Evolutionary conservation across 2,888 invertebrate species (phyloP).

Genomic region (Galerucella calmariensis): DNA sequence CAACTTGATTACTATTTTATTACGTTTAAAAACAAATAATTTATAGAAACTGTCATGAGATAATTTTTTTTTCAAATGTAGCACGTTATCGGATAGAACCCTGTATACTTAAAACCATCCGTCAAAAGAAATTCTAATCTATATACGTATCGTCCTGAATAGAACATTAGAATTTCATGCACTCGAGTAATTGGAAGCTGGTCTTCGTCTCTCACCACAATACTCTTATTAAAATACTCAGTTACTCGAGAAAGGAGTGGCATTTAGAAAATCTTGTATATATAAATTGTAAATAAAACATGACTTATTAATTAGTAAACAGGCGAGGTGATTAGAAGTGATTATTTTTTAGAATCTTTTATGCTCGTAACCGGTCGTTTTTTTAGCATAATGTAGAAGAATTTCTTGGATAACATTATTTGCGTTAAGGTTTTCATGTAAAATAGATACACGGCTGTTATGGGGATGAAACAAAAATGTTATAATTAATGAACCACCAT

Average conservation of each 20-base stretch:
- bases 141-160: slow-evolving; percentile 16
- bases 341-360: slow-evolving; percentile 23
- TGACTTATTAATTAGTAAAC: slow-evolving; percentile 29
- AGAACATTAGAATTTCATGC: slow-evolving; percentile 23
- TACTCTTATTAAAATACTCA: slow-evolving; percentile 31
- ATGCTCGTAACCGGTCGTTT: slow-evolving; percentile 15
- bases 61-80: too few species aligned
- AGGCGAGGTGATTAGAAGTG: slow-evolving; percentile 28
- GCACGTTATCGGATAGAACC: not conserved
- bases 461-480: slow-evolving; percentile 2
- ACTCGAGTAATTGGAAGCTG: slow-evolving; percentile 26
- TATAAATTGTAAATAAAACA: slow-evolving; percentile 33
- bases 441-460: slow-evolving; percentile 3
- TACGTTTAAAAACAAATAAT: too few species aligned
- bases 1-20: too few species aligned
- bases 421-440: slow-evolving; percentile 10
- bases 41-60: too few species aligned
- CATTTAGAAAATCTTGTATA: slow-evolving; percentile 32
- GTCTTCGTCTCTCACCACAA: slow-evolving; percentile 22
- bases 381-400: slow-evolving; percentile 17
- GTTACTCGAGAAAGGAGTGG: slow-evolving; percentile 29
- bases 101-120: not conserved
- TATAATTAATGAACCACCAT: not conserved
- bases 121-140: slow-evolving; percentile 18
- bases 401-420: not conserved